A percentile compares a stretch with the other conserved stretches of the same genome.
Conservation (phyloP, 2,888 invertebrate species). For the Aspidiotus destructor region DNA sequence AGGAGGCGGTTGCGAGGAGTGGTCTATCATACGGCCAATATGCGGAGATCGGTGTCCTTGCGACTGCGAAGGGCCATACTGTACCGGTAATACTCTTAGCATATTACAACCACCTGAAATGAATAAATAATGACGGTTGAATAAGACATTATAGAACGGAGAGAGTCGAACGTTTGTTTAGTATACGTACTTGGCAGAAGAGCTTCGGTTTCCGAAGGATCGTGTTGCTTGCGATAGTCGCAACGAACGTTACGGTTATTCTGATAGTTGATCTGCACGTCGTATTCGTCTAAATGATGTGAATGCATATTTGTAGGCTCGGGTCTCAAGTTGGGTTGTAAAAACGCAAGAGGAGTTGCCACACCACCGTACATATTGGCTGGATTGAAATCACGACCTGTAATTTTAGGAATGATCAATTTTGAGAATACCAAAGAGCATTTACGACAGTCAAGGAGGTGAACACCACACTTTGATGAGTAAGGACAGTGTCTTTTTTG, state of each 20-base stretch:
- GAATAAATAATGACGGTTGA: not conserved
- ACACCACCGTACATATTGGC: constrained; percentile 55
- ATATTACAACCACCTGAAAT: constrained; percentile 27
- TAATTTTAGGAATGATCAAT: not conserved
- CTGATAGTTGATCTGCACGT: constrained; percentile 20
- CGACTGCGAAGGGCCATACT: constrained; percentile 25
- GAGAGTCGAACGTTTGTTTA: not conserved
- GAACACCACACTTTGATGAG: too few relatives aligned
- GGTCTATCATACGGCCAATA: constrained; percentile 25
- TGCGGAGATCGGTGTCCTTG: constrained; percentile 29
- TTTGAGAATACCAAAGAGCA: not conserved
- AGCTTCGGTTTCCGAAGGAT: constrained; percentile 51
- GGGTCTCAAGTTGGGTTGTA: constrained; percentile 44
- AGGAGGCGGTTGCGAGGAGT: constrained; percentile 49
- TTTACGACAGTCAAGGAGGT: too few relatives aligned
- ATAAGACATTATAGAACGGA: not conserved
- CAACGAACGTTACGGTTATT: constrained; percentile 19
- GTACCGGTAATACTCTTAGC: constrained; percentile 28
- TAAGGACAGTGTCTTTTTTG: too few relatives aligned
- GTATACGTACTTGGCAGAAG: constrained; percentile 42
- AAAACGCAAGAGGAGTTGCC: constrained; percentile 58
- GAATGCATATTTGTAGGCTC: constrained; percentile 13
- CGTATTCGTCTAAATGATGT: constrained; percentile 23
- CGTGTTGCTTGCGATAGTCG: constrained; percentile 13
- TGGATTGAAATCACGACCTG: constrained; percentile 32